Base-by-base conservation (phyloP, 2,888 invertebrate species). In the Zaprionus lineosus region DNA sequence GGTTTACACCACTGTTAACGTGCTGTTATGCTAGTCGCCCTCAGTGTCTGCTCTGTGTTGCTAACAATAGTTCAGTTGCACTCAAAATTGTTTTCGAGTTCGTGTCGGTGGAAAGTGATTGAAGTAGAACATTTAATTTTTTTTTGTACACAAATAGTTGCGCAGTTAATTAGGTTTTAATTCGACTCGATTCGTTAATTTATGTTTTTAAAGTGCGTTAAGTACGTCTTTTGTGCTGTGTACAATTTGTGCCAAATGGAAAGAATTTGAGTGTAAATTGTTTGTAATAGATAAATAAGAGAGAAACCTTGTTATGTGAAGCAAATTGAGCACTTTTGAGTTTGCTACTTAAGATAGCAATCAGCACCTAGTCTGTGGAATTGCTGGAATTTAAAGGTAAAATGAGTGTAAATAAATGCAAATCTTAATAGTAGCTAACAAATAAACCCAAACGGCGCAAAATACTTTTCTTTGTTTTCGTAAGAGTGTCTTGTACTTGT, bases 301-400 rank as follows among this genome's bases (percentile, higher is more conserved):
- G 48, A 37, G 3, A 53, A 46, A 48, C 3, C 8, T 12, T 11
- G 2, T 33, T 29, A 34, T 24, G 28, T 57, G 56, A 29, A 37
- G 9, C 29, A 5, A 57, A 68, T 62, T 70, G 74, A 69, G 69
- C 61, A 62, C 16, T 68, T 57, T 67, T 29, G 2, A 11, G 5
- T 19, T 14, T n/a, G n/a, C 3, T 44, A 28, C 26, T 52, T 50
- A 57, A 52, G 53, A 53, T 44, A 51, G 39, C 28, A n/a, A 55
- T 47, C 11, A 15, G 14, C 14, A 28, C 5, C 29, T 26, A 29
- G 8, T 26, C 18, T 2, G 14, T 50, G 31, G 9, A 37, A 37
- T 37, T 21, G 24, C 40, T 62, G 56, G 47, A 66, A 47, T 24
- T 46, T 40, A 36, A 56, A 71, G 74, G 74, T 71, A 74, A 66